Percentiles rank a stretch among this genome's conserved stretches.
Conservation (phyloP, 2,113 vertebrate genomes). For the Chloropsis cyanopogon region DNA sequence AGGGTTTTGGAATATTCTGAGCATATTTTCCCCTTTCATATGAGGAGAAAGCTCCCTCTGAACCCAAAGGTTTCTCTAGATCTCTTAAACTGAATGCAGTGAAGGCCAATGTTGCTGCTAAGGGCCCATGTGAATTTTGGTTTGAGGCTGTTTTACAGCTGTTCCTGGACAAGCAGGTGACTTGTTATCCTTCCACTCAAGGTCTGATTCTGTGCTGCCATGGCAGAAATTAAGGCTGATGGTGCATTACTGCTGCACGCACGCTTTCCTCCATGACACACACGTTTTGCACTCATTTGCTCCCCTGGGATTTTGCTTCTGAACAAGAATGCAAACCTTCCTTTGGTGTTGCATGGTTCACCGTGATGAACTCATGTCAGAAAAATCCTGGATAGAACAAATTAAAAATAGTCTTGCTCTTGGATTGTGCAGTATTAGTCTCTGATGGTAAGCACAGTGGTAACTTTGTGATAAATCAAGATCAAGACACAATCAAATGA, state of each 20-base stretch:
- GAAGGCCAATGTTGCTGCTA: neutral
- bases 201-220: neutral
- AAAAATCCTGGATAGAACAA: neutral
- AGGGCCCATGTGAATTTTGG: neutral
- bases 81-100: neutral
- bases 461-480: neutral
- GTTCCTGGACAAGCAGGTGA: neutral
- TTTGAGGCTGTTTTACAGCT: neutral
- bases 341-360: neutral
- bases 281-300: neutral
- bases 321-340: neutral
- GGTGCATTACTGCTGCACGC: neutral
- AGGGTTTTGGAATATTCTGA: neutral
- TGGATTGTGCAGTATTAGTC: neutral
- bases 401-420: neutral
- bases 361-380: neutral
- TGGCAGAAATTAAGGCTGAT: neutral
- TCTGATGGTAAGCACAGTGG: neutral
- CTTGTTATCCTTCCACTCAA: neutral
- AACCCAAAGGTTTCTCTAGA: neutral
- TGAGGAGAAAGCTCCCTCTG: neutral
- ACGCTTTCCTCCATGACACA: accelerated
- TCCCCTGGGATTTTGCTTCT: neutral
- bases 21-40: neutral
- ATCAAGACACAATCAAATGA: neutral